These are phyloP conservation scores for Cheilosia vulpina DNA, from an alignment of 2,888 invertebrate genomes.

Conservation along the genomic window DNA sequence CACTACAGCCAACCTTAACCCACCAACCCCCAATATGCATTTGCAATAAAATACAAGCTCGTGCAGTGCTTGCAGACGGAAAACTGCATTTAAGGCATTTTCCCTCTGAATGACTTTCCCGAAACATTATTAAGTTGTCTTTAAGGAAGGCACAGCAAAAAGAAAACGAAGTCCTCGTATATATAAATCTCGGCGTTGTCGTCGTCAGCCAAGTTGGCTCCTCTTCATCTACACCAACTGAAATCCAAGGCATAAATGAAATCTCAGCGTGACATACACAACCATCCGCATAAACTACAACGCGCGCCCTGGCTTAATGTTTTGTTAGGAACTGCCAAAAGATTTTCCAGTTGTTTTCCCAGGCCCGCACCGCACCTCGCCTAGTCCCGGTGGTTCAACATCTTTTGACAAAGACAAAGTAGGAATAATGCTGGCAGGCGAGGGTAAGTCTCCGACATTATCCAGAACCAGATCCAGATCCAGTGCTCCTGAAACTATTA, in stretches of 20 bases:
- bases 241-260: slow-evolving; percentile 63
- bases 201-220: slow-evolving; percentile 66
- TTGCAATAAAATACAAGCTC: slow-evolving; percentile 26
- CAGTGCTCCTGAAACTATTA: slow-evolving; percentile 62
- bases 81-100: slow-evolving; percentile 66
- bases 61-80: slow-evolving; percentile 6
- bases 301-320: slow-evolving; percentile 45
- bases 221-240: slow-evolving; percentile 55
- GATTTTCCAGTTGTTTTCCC: slow-evolving; percentile 64
- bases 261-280: slow-evolving; percentile 49
- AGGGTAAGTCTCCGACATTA: slow-evolving; percentile 33
- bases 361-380: background rate
- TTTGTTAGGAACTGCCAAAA: slow-evolving; percentile 70
- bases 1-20: slow-evolving; percentile 4
- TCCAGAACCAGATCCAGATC: slow-evolving; percentile 14
- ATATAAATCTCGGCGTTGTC: slow-evolving; percentile 12
- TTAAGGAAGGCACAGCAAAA: background rate
- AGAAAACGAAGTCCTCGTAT: background rate
- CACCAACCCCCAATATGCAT: background rate
- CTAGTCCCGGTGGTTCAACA: slow-evolving; percentile 44
- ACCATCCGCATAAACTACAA: slow-evolving; percentile 29
- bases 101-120: slow-evolving; percentile 45
- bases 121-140: slow-evolving; percentile 70
- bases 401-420: slow-evolving; percentile 66
- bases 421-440: slow-evolving; percentile 14